These are phyloP conservation scores for Oxygymnocypris stewartii DNA, from an alignment of 2,113 vertebrate genomes.

Conservation along the genomic window DNA sequence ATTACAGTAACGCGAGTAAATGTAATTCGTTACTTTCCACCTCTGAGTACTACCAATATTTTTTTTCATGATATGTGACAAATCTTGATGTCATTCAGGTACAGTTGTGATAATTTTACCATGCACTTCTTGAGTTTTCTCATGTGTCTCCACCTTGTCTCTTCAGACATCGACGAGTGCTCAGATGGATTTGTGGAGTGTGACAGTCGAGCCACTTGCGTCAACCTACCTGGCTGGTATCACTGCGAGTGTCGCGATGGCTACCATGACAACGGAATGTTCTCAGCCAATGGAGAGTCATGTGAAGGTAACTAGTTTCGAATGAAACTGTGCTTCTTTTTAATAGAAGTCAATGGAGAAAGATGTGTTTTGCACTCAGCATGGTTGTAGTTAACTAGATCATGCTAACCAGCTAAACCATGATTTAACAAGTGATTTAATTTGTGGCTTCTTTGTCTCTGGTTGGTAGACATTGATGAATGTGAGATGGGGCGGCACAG, in stretches of 20 bases:
- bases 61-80: background rate
- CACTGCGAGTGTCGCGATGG: conserved; percentile 98
- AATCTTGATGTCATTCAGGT: background rate
- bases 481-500: conserved; percentile 91
- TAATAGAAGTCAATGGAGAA: background rate
- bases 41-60: no score
- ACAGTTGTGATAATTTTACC: background rate
- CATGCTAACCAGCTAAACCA: background rate
- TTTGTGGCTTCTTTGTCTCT: conserved; percentile 32
- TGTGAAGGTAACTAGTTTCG: conserved; percentile 83
- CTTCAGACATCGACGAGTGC: conserved; percentile 95
- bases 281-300: conserved; percentile 90
- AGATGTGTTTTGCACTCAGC: background rate
- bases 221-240: conserved; percentile 99
- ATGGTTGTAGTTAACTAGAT: background rate
- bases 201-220: conserved; percentile 92
- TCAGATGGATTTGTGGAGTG: conserved; percentile 94
- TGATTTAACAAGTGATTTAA: background rate
- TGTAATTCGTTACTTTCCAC: no score
- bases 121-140: background rate
- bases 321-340: conserved; percentile 16
- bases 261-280: conserved; percentile 98
- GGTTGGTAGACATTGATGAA: conserved; percentile 91
- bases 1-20: no score
- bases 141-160: background rate